These are phyloP conservation scores for Uropetala carovei DNA, from an alignment of 2,888 invertebrate genomes.

Conservation along the genomic window DNA sequence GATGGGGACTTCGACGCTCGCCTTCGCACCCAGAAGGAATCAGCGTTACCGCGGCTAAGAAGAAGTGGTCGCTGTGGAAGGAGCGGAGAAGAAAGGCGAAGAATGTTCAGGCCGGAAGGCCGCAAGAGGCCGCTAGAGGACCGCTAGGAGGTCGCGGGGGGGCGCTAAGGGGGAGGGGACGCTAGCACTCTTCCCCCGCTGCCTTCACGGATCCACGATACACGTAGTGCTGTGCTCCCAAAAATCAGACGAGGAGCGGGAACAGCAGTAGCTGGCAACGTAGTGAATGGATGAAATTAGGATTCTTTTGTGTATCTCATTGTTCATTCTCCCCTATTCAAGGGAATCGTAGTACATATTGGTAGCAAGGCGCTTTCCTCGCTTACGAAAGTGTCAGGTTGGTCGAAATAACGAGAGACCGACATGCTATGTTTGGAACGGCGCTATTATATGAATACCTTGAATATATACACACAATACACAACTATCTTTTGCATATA, in stretches of 20 bases:
- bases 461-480: background rate
- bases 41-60: slow-evolving; percentile 39
- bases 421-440: background rate
- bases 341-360: background rate
- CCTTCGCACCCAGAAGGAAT: slow-evolving; percentile 43
- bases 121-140: background rate
- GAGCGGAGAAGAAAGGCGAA: too few species aligned
- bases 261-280: slow-evolving; percentile 48
- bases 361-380: slow-evolving; percentile 1
- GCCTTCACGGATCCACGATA: background rate
- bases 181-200: background rate
- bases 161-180: background rate
- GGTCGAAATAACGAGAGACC: background rate
- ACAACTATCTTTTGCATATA: slow-evolving; percentile 34
- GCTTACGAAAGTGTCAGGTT: background rate
- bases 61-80: background rate
- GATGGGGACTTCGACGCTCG: slow-evolving; percentile 41
- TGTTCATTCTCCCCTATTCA: background rate
- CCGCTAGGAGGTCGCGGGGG: background rate
- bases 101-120: too few species aligned
- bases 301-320: slow-evolving; percentile 38
- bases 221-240: slow-evolving; percentile 41
- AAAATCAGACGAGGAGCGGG: background rate
- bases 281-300: slow-evolving; percentile 61
- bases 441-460: too few species aligned